Evolutionary conservation across 1,140 invertebrate genomes (phyloP).

Genomic region (Goniozus legneri): DNA sequence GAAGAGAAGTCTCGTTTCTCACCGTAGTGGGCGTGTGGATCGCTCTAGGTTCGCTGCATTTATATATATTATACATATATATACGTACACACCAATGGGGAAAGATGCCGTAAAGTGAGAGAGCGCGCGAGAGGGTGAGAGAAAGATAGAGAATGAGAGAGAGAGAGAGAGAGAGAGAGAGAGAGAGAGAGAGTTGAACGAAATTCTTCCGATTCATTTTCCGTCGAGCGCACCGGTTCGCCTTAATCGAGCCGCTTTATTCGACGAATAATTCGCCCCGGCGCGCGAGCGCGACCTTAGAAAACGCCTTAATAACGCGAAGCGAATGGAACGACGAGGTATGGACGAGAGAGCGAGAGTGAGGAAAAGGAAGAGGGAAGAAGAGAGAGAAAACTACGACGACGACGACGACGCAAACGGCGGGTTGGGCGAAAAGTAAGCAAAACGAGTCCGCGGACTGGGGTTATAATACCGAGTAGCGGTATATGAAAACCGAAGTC

Average conservation of each 20-base stretch:
- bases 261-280: conserved; percentile 38
- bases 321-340: conserved; percentile 4
- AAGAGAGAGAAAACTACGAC: neutral
- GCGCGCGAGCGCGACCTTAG: conserved; percentile 25
- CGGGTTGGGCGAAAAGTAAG: no score
- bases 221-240: conserved; percentile 18
- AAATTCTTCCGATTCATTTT: conserved; percentile 28
- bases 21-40: no score
- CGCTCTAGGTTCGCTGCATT: no score
- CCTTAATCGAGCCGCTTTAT: conserved; percentile 30
- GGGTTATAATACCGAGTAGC: no score
- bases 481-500: no score
- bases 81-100: neutral
- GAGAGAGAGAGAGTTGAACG: conserved; percentile 16
- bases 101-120: neutral
- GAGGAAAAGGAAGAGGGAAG: conserved; percentile 1
- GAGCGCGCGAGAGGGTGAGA: neutral
- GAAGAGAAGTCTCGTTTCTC: no score
- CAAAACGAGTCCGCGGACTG: no score
- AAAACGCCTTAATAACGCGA: conserved; percentile 33
- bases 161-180: neutral
- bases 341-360: conserved; percentile 2
- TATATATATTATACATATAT: neutral
- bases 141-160: neutral
- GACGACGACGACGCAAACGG: neutral